Percentiles rank a stretch among this genome's conserved stretches.
Evolutionary conservation across 2,113 vertebrate genomes (phyloP).

Genomic region (Tringa solitaria): DNA sequence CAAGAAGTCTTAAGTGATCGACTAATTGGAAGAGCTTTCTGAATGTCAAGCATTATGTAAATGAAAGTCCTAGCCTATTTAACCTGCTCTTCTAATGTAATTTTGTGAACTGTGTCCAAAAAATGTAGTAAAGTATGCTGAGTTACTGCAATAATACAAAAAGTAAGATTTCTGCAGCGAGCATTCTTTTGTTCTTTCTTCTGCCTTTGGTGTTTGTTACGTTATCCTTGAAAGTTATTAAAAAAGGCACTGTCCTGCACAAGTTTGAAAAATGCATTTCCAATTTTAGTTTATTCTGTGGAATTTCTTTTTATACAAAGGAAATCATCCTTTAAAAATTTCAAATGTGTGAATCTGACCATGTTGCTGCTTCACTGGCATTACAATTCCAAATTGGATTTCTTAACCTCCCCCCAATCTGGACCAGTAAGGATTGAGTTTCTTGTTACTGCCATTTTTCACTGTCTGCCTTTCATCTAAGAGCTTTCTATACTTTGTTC

Average conservation of each 20-base stretch:
- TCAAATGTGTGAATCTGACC: neutral
- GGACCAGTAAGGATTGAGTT: neutral
- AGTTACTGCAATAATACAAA: neutral
- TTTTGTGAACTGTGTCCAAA: conserved; percentile 36
- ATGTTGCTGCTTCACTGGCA: neutral
- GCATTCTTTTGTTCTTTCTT: neutral
- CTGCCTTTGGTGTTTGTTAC: neutral
- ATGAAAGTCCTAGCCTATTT: conserved; percentile 12
- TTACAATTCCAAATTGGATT: neutral
- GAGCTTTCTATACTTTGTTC: neutral
- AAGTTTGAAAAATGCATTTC: neutral
- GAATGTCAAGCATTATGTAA: conserved; percentile 38
- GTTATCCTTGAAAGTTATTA: neutral
- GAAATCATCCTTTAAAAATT: neutral
- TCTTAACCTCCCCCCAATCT: accelerated
- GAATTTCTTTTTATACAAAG: neutral
- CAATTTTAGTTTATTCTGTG: neutral
- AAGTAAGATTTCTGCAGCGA: neutral
- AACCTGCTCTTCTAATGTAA: neutral
- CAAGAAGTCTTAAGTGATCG: neutral
- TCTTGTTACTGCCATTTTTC: neutral
- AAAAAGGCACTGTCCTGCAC: neutral
- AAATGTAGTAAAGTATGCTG: neutral
- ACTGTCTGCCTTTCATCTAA: neutral
- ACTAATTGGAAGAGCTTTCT: conserved; percentile 18